These are phyloP conservation scores for Callorhinus ursinus DNA, from an alignment of 2,113 vertebrate genomes.

Conservation along the genomic window DNA sequence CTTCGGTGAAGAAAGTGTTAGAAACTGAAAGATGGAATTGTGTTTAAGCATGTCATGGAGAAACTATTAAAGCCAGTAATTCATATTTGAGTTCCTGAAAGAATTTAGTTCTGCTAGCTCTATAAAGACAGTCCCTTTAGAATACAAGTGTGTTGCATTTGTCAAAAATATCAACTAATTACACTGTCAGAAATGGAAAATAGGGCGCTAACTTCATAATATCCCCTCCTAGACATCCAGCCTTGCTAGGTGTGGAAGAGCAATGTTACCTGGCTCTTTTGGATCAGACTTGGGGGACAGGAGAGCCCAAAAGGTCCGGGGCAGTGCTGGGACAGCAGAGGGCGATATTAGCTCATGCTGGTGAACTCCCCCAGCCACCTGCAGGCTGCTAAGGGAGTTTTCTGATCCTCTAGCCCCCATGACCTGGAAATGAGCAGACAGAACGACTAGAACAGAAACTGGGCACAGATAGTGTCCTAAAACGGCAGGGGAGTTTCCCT, in stretches of 20 bases:
- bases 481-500: neutral
- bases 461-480: neutral
- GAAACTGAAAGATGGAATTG: neutral
- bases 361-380: neutral
- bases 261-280: neutral
- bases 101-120: neutral
- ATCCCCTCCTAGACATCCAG: neutral
- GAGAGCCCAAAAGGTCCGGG: neutral
- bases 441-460: neutral
- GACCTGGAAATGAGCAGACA: neutral
- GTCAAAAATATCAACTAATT: neutral
- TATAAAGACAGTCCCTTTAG: neutral
- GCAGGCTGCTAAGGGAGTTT: neutral
- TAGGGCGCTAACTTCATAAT: neutral
- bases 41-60: neutral
- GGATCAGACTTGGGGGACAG: neutral
- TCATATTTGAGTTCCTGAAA: neutral
- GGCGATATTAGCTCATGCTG: neutral
- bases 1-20: neutral
- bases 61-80: neutral
- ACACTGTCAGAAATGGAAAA: neutral
- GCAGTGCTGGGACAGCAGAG: slow-evolving; percentile 44
- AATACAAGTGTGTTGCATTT: accelerated
- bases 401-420: neutral
- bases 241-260: neutral